Evolutionary conservation across 2,113 vertebrate species (phyloP), one percentile per base, ranked within the genome.

Genomic region (Pollachius pollachius): DNA sequence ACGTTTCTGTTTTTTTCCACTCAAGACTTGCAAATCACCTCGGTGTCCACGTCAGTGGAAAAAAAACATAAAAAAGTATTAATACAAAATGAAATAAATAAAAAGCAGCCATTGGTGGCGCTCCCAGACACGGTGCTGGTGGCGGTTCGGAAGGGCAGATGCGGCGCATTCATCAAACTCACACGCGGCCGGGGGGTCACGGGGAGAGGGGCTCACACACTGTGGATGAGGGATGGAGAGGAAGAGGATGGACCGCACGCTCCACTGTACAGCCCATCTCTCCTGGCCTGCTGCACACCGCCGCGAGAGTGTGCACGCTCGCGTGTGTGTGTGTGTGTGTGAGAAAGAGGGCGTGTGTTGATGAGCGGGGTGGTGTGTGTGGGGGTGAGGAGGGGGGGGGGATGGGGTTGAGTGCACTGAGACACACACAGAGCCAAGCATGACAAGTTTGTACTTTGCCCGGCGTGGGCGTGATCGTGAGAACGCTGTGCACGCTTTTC

Each of bases 161-260:
- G 93, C 90, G 92, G 87, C 75, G 90, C 94, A 95, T 96, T 94
- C 91, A 94, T 96, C 94, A 95, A 93, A 94, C 84, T 93, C 89
- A 92, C 89, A 91, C 91, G 84, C 87, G 76, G 83, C 89, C 75
- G 84, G 9, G 86, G 80, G 89, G 89, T 90, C 94, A 94, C 91
- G 72, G 86, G 92, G 72, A 85, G 92, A 94, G 90, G 92, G 79
- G 92, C 92, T 90, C 91, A 88, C 93, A 92, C 80, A 93, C 90
- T 94, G 94, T 89, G 92, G 89, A 92, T 91, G 90, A 93, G 90
- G 92, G 93, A 94, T 95, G 92, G 93, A 89, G 85, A 77, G 75
- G 80, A 71, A 72, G 77, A 77, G 84, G 86, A 88, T 84, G 77
- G 68, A 81, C 81, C 83, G 73, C 79, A 88, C 85, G 80, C 87